Conservation (phyloP, 2,797 vertebrate species). For the Acanthurus lineatus region DNA sequence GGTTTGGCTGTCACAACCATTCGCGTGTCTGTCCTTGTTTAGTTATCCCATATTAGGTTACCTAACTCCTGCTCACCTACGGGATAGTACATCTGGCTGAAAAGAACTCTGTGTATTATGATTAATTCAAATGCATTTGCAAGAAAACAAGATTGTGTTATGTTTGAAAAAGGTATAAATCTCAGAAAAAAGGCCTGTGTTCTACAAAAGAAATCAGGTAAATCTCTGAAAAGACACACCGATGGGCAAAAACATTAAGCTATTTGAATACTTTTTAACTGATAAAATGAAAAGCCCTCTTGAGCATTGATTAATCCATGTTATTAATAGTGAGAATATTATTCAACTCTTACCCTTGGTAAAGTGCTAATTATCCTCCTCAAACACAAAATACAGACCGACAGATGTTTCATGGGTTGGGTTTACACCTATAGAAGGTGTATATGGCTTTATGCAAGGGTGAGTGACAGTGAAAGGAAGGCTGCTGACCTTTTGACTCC, state of each 20-base stretch:
- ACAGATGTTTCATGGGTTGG: neutral
- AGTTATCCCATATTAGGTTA: neutral
- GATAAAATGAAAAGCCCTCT: neutral
- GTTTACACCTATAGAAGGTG: slow-evolving; percentile 12
- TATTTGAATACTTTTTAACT: neutral
- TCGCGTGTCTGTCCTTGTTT: slow-evolving; percentile 14
- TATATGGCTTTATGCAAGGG: slow-evolving; percentile 32
- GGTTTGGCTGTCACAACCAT: slow-evolving; percentile 4
- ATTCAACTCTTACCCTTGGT: neutral
- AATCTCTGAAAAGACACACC: too few species aligned
- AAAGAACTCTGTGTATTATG: neutral
- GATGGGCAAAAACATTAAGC: too few species aligned
- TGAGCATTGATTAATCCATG: neutral
- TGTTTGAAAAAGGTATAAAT: too few species aligned
- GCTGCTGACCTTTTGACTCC: slow-evolving; percentile 50
- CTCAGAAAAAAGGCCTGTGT: too few species aligned
- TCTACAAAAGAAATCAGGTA: too few species aligned
- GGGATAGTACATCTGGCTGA: neutral
- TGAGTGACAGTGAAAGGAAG: slow-evolving; percentile 48
- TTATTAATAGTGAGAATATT: neutral
- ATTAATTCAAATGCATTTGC: slow-evolving; percentile 7
- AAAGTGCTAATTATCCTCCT: neutral
- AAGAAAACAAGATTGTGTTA: neutral
- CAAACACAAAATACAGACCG: neutral
- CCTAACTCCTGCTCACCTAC: neutral